Conservation (phyloP, 2,113 vertebrate genomes). For the Coptodon rendalli region DNA sequence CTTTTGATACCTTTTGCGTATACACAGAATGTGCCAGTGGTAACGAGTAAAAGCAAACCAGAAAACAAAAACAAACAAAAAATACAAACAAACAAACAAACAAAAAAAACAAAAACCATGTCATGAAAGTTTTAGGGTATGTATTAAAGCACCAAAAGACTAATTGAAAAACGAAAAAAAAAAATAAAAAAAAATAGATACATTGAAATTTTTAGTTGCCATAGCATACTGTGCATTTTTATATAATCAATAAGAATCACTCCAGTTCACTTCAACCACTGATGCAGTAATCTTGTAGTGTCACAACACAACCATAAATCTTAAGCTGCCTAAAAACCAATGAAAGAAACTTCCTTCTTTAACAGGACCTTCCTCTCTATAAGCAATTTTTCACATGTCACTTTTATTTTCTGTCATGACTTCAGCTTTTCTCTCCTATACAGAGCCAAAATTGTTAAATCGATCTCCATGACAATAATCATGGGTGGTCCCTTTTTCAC, state of each 20-base stretch:
- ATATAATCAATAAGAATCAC: not conserved
- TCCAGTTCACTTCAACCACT: not conserved
- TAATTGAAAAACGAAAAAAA: not conserved
- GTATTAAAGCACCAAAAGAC: not conserved
- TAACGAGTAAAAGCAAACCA: not conserved
- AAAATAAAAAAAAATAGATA: not conserved
- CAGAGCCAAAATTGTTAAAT: slow-evolving; percentile 32
- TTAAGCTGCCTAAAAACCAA: not conserved
- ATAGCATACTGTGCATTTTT: not conserved
- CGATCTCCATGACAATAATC: slow-evolving; percentile 44
- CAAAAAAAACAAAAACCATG: not conserved
- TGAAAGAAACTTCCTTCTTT: slow-evolving; percentile 1
- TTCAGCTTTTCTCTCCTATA: not conserved
- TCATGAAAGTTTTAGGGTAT: not conserved
- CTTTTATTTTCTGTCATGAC: slow-evolving; percentile 29
- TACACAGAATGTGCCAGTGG: not conserved
- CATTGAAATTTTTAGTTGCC: not conserved
- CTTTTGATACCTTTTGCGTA: not conserved
- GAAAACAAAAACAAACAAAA: not conserved
- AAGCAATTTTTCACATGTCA: slow-evolving; percentile 28
- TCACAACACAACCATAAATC: not conserved
- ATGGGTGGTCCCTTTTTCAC: slow-evolving; percentile 30
- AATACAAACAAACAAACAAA: not conserved
- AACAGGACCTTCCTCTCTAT: not conserved
- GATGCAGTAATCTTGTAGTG: not conserved